Evolutionary conservation across 2,113 vertebrate species (phyloP), one percentile per base, ranked within the genome.

Genomic region (Oophaga pumilio): DNA sequence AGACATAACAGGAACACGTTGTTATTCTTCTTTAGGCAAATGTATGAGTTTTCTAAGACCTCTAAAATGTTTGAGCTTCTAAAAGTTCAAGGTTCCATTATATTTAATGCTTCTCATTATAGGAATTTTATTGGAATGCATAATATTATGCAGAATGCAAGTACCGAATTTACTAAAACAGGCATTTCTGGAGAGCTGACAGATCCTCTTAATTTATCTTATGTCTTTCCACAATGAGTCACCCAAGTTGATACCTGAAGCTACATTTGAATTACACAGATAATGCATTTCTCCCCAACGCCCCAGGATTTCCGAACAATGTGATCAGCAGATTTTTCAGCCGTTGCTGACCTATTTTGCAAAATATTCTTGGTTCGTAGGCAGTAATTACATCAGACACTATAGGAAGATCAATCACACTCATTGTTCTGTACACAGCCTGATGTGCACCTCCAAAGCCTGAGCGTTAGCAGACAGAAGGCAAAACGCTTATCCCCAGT

Each of bases 331-430:
- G 22, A 66, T 69, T 15, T 43, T 73, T 15, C 17, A 53, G 13
- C 53, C 22, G 52, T 26, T 53, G 59, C n/a, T 84, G 82, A 43
- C 82, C 52, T 84, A 43, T 73, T 71, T 74, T 74, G 66, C 22
- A 84, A 59, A n/a, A 20, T 59, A 4, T 28, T 73, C 82, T 33
- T 73, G 53, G 82, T 73, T 43, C 5, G 64, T 14, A 17, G 20
- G 82, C 52, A 68, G 69, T 57, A 73, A 84, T 71, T 84, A 59
- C 11, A 57, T 8, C 18, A 33, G 22, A 52, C 52, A 33, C 68
- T 43, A 73, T 59, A 71, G n/a, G 73, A 56, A 84, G 68, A 84
- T 84, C 68, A 28, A 57, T 84, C 68, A 28, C 52, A 20, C 24
- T 17, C 24, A 73, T 56, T 84, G 68, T 73, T 26, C 53, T 73